Evolutionary conservation across 1,140 invertebrate genomes (phyloP), one percentile per base, ranked within the genome.

Genomic region (Panulirus ornatus): DNA sequence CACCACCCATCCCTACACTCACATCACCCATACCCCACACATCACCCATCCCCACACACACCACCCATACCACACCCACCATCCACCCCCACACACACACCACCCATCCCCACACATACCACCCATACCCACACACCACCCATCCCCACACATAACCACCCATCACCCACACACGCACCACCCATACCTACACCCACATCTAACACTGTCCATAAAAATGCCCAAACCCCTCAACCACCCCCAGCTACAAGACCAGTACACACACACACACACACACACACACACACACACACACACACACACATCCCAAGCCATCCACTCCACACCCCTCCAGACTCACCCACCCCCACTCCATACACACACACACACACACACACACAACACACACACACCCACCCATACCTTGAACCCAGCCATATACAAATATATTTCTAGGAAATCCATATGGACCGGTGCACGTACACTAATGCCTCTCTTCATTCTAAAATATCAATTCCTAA

Each of bases 241-340:
- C 66, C 9, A 58, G 22, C 51, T 11, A 9, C 27, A n/a, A 70
- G 19, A 63, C 58, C 19, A 16, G 27, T 27, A 63, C 58, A 63
- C 58, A 63, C 58, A 63, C 58, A 63, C 58, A 63, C 58, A 63
- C 58, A 63, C 58, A 63, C 58, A 63, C 58, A 63, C 58, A 63
- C 58, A 63, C 58, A 63, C 58, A 63, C 58, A 63, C 58, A 63
- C 58, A 63, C 58, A 63, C 58, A n/a, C n/a, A n/a, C n/a, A n/a
- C n/a, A n/a, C n/a, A n/a, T n/a, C n/a, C n/a, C n/a, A n/a, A n/a
- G n/a, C n/a, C n/a, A n/a, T n/a, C n/a, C n/a, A n/a, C n/a, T n/a
- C n/a, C n/a, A n/a, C n/a, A n/a, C n/a, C n/a, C n/a, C n/a, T n/a
- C n/a, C n/a, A n/a, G n/a, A n/a, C n/a, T n/a, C n/a, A n/a, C n/a